Evolutionary conservation across 2,113 vertebrate species (phyloP), one percentile per base, ranked within the genome.

Genomic region (Eurypyga helias): DNA sequence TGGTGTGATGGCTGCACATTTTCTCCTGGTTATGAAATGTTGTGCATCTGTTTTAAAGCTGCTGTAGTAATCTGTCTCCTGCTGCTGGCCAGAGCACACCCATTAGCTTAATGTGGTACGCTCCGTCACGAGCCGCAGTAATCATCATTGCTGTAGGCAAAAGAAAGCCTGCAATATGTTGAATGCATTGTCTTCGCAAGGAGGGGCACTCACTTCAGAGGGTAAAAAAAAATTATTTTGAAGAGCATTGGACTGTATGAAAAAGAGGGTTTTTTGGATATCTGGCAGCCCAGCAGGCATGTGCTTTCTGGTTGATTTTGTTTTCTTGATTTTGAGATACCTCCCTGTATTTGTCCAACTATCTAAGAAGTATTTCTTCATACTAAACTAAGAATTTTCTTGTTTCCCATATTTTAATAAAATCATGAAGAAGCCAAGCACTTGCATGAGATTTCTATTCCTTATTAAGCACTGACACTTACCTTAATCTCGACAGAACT

Each of bases 31-130:
- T 96, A 43, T 77, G 89, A 90, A 86, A 89, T 24, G 49, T 7
- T 65, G 89, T 87, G 95, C 94, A 81, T 92, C 94, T 96, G 91
- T 92, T 97, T 93, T 96, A 90, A 96, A 96, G 95, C 96, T 93
- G 89, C 91, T 70, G 43, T 48, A 81, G 90, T 54, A 45, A 86
- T 89, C 62, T 88, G 83, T 95, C 88, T 96, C 62, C 79, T 92
- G 94, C 71, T 96, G 85, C 93, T 96, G 91, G 95, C 89, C 93
- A 26, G 83, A 65, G 58, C 31, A 49, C 46, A 90, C 49, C 83
- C 86, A 7, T 94, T 28, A 73, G 85, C 49, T 64, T 69, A 14
- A 16, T 57, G 83, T 49, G 52, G 10, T 64, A 10, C 2, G 9
- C 75, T 91, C 65, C 9, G 5, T 78, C 90, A 88, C 15, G 25